These are phyloP conservation scores for Sakesphorus luctuosus DNA, from an alignment of 2,113 vertebrate genomes.

Conservation along the genomic window DNA sequence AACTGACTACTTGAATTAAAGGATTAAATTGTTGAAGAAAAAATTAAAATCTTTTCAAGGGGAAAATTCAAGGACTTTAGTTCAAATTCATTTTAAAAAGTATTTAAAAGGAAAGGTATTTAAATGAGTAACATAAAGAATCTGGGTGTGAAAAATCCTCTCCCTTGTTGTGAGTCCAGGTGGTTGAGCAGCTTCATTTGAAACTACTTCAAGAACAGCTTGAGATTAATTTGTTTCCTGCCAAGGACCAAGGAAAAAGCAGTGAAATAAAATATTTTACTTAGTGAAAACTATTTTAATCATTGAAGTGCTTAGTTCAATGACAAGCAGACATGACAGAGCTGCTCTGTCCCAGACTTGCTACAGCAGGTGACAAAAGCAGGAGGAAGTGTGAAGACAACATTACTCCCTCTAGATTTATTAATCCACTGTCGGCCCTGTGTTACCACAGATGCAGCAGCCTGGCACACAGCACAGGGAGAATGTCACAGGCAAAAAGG, in stretches of 20 bases:
- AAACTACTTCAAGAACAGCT: constrained; percentile 53
- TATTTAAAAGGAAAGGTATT: constrained; percentile 38
- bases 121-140: constrained; percentile 56
- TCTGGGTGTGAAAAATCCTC: constrained; percentile 44
- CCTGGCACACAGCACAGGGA: neutral
- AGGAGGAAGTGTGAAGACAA: neutral
- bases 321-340: neutral
- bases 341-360: neutral
- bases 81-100: constrained; percentile 28
- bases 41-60: constrained; percentile 32
- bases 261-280: constrained; percentile 10
- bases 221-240: constrained; percentile 8
- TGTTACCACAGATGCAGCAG: neutral
- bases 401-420: neutral
- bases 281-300: neutral
- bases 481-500: neutral
- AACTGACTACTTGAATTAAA: constrained; percentile 40
- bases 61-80: constrained; percentile 41
- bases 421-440: neutral
- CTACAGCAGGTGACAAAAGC: neutral
- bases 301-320: neutral
- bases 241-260: constrained; percentile 15
- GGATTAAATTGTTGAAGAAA: constrained; percentile 27
- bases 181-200: constrained; percentile 60
- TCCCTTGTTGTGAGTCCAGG: constrained; percentile 53